phyloP scores from a whole-genome alignment of 2,113 vertebrate species.

The Sarotherodon lohbergeri region DNA sequence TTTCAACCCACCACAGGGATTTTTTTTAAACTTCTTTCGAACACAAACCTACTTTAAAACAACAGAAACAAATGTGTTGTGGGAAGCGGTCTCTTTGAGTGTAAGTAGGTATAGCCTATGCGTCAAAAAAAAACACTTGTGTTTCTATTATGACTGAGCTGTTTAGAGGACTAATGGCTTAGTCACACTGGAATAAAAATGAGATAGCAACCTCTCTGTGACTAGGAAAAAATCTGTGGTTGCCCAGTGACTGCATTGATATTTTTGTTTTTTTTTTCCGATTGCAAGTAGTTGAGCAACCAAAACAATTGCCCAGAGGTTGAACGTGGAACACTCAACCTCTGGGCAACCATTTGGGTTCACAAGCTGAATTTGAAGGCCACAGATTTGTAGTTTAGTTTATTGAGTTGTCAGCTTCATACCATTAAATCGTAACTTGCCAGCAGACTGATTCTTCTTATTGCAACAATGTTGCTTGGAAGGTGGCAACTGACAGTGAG shows the following conservation, averaged over 20 bases:
- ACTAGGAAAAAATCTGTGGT: background rate
- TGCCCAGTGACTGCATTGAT: background rate
- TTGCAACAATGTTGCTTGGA: background rate
- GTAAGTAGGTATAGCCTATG: background rate
- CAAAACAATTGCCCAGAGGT: background rate
- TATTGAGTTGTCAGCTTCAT: background rate
- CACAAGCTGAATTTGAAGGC: background rate
- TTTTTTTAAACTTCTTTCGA: background rate
- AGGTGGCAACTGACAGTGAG: background rate
- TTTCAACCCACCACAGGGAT: slow-evolving; percentile 44
- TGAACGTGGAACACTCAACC: background rate
- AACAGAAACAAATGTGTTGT: slow-evolving; percentile 1
- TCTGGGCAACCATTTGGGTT: background rate
- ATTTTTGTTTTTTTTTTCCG: background rate
- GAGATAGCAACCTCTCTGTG: background rate
- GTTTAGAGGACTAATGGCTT: slow-evolving; percentile 23
- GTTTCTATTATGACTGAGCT: slow-evolving; percentile 8
- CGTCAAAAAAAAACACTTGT: background rate
- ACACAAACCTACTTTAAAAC: slow-evolving; percentile 17
- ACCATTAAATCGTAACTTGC: background rate
- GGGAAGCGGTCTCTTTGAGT: background rate
- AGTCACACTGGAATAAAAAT: background rate
- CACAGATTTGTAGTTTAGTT: background rate
- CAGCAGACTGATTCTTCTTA: background rate
- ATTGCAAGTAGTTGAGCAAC: background rate